phyloP scores from a whole-genome alignment of 2,797 vertebrate species.

The Melanotaenia nigrans region DNA sequence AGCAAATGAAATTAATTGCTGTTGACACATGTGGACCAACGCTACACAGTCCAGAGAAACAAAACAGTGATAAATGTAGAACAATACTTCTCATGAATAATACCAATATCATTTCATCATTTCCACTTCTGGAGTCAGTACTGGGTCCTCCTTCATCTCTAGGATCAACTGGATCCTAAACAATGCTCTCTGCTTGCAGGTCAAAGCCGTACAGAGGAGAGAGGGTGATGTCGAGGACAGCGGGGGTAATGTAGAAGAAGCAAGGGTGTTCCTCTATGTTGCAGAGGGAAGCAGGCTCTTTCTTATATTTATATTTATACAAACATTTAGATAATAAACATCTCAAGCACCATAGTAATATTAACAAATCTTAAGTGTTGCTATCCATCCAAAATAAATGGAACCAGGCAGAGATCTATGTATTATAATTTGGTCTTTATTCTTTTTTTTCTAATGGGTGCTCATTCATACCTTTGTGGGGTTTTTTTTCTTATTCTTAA shows the following conservation, averaged over 20 bases:
- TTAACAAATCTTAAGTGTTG: slow-evolving; percentile 70
- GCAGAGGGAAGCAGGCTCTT: slow-evolving; percentile 71
- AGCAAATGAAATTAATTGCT: not conserved
- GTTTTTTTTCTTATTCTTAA: slow-evolving; percentile 27
- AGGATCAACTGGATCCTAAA: slow-evolving; percentile 42
- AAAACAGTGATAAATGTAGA: slow-evolving; percentile 9
- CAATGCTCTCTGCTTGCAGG: slow-evolving; percentile 40
- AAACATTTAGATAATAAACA: slow-evolving; percentile 85
- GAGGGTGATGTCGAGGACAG: slow-evolving; percentile 4
- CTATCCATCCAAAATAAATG: slow-evolving; percentile 70
- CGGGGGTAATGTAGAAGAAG: slow-evolving; percentile 48
- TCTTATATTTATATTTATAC: slow-evolving; percentile 81
- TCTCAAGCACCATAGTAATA: slow-evolving; percentile 84
- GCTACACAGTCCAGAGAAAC: slow-evolving; percentile 2
- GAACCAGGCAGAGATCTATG: slow-evolving; percentile 81
- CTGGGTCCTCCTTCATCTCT: slow-evolving; percentile 26
- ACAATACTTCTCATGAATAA: slow-evolving; percentile 31
- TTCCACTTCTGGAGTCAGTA: slow-evolving; percentile 19
- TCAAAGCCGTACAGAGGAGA: slow-evolving; percentile 29
- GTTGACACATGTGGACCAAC: slow-evolving; percentile 14
- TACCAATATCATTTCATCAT: slow-evolving; percentile 8
- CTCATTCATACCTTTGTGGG: slow-evolving; percentile 19
- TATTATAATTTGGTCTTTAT: slow-evolving; percentile 41
- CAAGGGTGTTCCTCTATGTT: slow-evolving; percentile 63
- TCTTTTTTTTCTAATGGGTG: slow-evolving; percentile 33